Percentiles rank a stretch among this genome's conserved stretches.
These are phyloP conservation scores for Hydrolagus colliei DNA, from an alignment of 2,797 vertebrate species.

Conservation along the genomic window DNA sequence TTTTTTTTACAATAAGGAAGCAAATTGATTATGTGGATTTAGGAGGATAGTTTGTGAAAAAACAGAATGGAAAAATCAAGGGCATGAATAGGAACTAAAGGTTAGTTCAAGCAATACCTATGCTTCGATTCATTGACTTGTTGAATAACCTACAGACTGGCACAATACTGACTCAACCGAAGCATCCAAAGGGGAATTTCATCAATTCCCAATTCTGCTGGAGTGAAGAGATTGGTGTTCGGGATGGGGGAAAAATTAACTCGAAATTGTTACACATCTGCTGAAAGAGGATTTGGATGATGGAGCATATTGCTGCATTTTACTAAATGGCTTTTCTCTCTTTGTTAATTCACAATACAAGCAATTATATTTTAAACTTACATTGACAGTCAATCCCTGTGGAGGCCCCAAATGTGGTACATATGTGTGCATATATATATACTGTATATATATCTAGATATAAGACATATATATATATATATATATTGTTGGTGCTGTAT, in stretches of 20 bases:
- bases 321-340: not conserved
- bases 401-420: too few species aligned
- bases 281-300: not conserved
- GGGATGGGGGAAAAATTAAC: not conserved
- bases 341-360: not conserved
- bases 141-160: not conserved
- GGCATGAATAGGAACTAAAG: not conserved
- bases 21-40: not conserved
- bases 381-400: too few species aligned
- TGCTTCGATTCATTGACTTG: not conserved
- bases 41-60: too few species aligned
- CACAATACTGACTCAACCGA: not conserved
- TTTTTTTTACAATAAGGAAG: not conserved
- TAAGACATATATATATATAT: too few species aligned
- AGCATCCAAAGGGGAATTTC: not conserved
- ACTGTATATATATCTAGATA: too few species aligned
- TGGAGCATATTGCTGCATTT: not conserved
- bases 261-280: not conserved
- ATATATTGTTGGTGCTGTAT: too few species aligned
- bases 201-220: not conserved
- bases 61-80: not conserved
- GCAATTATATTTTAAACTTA: too few species aligned
- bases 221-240: too few species aligned
- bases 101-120: not conserved
- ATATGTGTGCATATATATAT: too few species aligned